Evolutionary conservation across 2,797 vertebrate species (phyloP), one percentile per base, ranked within the genome.

Genomic region (Acipenser transmontanus): DNA sequence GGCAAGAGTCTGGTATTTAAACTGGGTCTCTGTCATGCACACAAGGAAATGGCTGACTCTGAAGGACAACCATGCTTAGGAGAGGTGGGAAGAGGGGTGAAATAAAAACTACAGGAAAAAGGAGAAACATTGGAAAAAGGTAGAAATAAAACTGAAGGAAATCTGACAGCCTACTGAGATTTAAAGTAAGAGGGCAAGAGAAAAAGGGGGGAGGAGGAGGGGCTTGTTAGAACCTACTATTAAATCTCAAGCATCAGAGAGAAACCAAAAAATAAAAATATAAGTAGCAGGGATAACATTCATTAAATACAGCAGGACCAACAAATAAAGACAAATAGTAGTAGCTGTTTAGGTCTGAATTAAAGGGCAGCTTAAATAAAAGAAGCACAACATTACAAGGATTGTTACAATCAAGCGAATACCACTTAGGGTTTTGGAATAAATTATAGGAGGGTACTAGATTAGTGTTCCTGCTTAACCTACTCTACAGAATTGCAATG

Each of bases 381-480:
- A 75, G 81, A 60, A 83, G 74, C 64, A 76, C 74, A 76, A 80
- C 72, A 78, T 68, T 74, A 76, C 72, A 59, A 69, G 63, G 47
- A 73, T 76, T 76, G 79, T 73, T 79, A 80, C 81, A 34, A 34
- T 82, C 77, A 84, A 75, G 75, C 78, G 83, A 81, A 82, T 72
- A 73, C 66, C 71, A 81, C 78, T 11, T 47, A 12, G 14, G 48
- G 47, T 11, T 13, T 62, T 62, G 8, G 10, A 61, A 61, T 14
- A 50, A 49, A 47, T 49, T 34, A 34, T 14, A 14, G 54, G 47
- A 50, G 60, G 70, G 13, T 14, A 78, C 75, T 68, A 70, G 82
- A 89, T 93, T 92, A 92, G 91, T 93, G 91, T 92, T 93, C 83
- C 92, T 94, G 93, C 92, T 93, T 85, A 74, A 79, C 72, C 76